These are phyloP conservation scores for Sylvia borin DNA, from an alignment of 2,797 vertebrate genomes.

Conservation along the genomic window DNA sequence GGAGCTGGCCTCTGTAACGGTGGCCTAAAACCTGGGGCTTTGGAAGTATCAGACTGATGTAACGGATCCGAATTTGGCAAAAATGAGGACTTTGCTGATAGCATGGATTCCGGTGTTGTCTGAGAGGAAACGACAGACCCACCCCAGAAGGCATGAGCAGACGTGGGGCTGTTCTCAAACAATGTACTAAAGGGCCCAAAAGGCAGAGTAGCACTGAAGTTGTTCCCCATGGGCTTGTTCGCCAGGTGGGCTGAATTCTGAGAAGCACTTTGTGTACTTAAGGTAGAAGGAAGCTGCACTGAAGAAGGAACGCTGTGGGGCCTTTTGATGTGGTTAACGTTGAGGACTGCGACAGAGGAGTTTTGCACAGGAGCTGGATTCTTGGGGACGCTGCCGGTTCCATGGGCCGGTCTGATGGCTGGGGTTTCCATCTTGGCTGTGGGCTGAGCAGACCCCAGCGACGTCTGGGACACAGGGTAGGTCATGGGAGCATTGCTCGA, in stretches of 20 bases:
- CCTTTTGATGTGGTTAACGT: conserved; percentile 81
- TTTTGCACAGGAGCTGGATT: conserved; percentile 76
- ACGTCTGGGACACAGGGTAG: conserved; percentile 75
- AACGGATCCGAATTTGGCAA: conserved; percentile 83
- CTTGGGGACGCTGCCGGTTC: conserved; percentile 70
- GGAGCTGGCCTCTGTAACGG: conserved; percentile 82
- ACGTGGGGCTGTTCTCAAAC: conserved; percentile 79
- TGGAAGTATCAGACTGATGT: conserved; percentile 84
- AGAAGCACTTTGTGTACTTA: conserved; percentile 86
- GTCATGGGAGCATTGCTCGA: conserved; percentile 68
- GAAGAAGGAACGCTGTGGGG: conserved; percentile 84
- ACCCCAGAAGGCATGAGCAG: conserved; percentile 83
- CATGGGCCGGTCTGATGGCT: conserved; percentile 74
- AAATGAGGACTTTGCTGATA: conserved; percentile 81
- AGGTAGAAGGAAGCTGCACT: conserved; percentile 83
- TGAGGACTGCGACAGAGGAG: conserved; percentile 80
- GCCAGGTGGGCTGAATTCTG: conserved; percentile 80
- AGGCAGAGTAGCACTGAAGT: conserved; percentile 79
- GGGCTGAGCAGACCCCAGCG: conserved; percentile 74
- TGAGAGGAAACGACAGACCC: conserved; percentile 83
- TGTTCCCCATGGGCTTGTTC: conserved; percentile 80
- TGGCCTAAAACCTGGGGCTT: conserved; percentile 84
- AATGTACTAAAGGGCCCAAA: conserved; percentile 83
- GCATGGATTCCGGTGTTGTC: conserved; percentile 79
- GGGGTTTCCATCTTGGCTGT: conserved; percentile 78